phyloP scores from a whole-genome alignment of 2,888 invertebrate genomes.

The Rhorus exstirpatorius region DNA sequence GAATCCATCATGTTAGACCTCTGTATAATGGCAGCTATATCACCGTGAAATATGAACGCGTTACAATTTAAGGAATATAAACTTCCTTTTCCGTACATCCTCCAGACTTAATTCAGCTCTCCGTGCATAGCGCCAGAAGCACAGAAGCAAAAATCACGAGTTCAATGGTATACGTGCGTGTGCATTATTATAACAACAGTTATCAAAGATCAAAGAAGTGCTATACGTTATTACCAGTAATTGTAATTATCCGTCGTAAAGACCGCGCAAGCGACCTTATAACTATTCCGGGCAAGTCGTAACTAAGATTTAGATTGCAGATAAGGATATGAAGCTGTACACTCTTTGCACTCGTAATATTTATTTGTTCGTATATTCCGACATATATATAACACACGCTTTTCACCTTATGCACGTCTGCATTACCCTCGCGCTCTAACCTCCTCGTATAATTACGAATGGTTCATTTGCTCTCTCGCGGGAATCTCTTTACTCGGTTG shows the following conservation, averaged over 20 bases:
- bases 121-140: conserved; percentile 4
- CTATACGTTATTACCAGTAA: conserved; percentile 74
- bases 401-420: conserved; percentile 33
- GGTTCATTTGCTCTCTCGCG: conserved; percentile 77
- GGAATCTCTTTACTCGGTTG: conserved; percentile 70
- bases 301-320: conserved; percentile 79
- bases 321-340: conserved; percentile 71
- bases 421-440: conserved; percentile 70
- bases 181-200: conserved; percentile 69
- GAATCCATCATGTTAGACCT: not conserved
- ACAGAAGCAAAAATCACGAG: conserved; percentile 39
- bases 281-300: conserved; percentile 72
- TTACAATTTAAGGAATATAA: conserved; percentile 64
- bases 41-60: conserved; percentile 60
- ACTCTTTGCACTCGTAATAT: conserved; percentile 41
- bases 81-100: conserved; percentile 12
- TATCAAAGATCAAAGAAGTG: conserved; percentile 73
- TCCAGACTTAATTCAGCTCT: conserved; percentile 30
- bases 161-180: conserved; percentile 14
- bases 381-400: conserved; percentile 50
- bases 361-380: conserved; percentile 38
- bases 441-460: conserved; percentile 75
- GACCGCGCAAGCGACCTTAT: conserved; percentile 59
- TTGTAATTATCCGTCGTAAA: conserved; percentile 75
- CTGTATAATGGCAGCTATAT: conserved; percentile 13